Conservation (phyloP, 2,113 vertebrate genomes). For the Pungitius pungitius region DNA sequence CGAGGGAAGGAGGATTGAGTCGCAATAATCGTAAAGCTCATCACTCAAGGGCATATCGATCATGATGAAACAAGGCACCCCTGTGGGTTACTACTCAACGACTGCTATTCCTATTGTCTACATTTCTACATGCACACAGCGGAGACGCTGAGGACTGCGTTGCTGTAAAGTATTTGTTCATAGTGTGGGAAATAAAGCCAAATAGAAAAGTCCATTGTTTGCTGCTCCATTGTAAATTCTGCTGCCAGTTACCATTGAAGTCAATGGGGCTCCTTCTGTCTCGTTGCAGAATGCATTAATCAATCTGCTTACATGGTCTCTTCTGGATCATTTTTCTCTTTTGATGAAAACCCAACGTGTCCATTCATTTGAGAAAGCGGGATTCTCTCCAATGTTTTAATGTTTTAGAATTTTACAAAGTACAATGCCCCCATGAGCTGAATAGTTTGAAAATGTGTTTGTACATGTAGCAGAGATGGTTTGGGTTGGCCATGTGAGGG, state of each 20-base stretch:
- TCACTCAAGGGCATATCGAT: not conserved
- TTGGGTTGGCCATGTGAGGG: constrained; percentile 69
- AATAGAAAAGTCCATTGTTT: not conserved
- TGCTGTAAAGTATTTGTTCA: not conserved
- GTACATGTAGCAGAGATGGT: constrained; percentile 47
- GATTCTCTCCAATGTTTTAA: not conserved
- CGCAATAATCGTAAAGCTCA: not conserved
- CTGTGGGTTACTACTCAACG: not conserved
- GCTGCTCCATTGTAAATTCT: not conserved
- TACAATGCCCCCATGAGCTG: not conserved
- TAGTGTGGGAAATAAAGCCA: not conserved
- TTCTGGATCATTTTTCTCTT: not conserved
- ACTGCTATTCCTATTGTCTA: not conserved
- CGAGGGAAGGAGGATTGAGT: not conserved
- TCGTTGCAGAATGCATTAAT: not conserved
- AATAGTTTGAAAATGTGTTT: not conserved
- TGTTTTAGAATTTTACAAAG: not conserved
- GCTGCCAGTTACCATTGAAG: not conserved
- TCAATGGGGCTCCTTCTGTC: not conserved
- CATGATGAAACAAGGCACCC: not conserved
- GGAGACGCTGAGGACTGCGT: not conserved
- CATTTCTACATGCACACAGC: not conserved
- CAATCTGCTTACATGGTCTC: not conserved
- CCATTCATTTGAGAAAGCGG: not conserved
- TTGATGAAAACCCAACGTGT: not conserved